A percentile compares a stretch with the other conserved stretches of the same genome.
Conservation (phyloP, 2,888 invertebrate genomes). For the Pachliopta kotzebuea region DNA sequence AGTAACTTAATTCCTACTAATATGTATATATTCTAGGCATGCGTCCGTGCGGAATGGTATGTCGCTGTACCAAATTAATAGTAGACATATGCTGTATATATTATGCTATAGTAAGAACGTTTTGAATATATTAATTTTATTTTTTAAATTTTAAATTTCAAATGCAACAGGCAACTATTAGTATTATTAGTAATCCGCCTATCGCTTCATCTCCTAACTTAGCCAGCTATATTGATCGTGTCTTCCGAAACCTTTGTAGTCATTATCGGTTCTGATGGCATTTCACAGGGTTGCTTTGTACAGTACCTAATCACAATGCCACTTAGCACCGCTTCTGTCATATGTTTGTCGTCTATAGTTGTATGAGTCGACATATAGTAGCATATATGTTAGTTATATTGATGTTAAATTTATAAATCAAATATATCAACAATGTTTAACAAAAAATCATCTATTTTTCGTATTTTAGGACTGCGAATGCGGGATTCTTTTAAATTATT, state of each 20-base stretch:
- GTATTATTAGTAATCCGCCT: neutral
- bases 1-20: too few relatives aligned
- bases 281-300: conserved; percentile 31
- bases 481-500: too few relatives aligned
- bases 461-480: too few relatives aligned
- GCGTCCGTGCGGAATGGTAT: too few relatives aligned
- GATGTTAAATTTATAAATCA: conserved; percentile 17
- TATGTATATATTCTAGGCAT: too few relatives aligned
- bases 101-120: too few relatives aligned
- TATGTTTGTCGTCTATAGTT: conserved; percentile 24
- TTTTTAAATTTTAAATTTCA: too few relatives aligned
- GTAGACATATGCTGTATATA: too few relatives aligned
- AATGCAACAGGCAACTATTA: too few relatives aligned
- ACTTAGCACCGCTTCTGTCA: conserved; percentile 34
- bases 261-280: conserved; percentile 31
- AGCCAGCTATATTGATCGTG: conserved; percentile 30
- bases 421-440: conserved; percentile 9
- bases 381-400: neutral
- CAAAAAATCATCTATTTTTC: too few relatives aligned
- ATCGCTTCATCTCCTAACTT: conserved; percentile 25
- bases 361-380: conserved; percentile 17
- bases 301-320: conserved; percentile 32
- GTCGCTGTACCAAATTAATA: too few relatives aligned
- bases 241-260: conserved; percentile 33
- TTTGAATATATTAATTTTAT: too few relatives aligned